These are phyloP conservation scores for Dasypolia templi DNA, from an alignment of 2,888 invertebrate species.

Conservation along the genomic window DNA sequence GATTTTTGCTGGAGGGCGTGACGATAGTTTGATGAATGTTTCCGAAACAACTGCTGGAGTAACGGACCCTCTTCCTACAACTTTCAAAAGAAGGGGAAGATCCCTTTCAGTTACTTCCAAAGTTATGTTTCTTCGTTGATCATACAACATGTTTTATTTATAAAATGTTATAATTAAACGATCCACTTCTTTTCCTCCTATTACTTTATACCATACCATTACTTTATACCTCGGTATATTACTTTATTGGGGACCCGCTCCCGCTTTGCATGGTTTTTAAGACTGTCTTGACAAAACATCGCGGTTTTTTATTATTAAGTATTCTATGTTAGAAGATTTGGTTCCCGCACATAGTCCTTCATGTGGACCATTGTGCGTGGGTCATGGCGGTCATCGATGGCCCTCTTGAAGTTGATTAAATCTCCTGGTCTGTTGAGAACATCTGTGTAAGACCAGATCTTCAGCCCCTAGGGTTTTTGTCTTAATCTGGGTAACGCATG, in stretches of 20 bases:
- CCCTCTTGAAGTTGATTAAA: too few relatives aligned
- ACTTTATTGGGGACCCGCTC: not conserved
- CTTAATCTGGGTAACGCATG: too few relatives aligned
- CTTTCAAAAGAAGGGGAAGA: slow-evolving; percentile 32
- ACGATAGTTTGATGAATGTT: slow-evolving; percentile 62
- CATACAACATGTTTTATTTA: slow-evolving; percentile 7
- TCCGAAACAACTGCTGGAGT: slow-evolving; percentile 35
- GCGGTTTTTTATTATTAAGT: not conserved
- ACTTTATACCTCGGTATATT: too few relatives aligned
- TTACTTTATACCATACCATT: too few relatives aligned
- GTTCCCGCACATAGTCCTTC: too few relatives aligned
- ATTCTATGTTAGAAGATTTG: too few relatives aligned
- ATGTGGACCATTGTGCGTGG: too few relatives aligned
- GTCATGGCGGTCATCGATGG: too few relatives aligned
- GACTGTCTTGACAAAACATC: not conserved
- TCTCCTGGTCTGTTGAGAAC: too few relatives aligned
- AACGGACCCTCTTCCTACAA: slow-evolving; percentile 30
- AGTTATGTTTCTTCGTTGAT: slow-evolving; percentile 10
- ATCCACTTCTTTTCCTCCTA: not conserved
- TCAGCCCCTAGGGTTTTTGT: too few relatives aligned
- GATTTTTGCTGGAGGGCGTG: slow-evolving; percentile 47
- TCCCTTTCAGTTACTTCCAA: slow-evolving; percentile 2
- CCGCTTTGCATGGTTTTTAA: not conserved
- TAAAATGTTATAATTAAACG: slow-evolving; percentile 1
- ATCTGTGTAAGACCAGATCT: too few relatives aligned